Percentiles rank a stretch among this genome's conserved stretches.
phyloP scores from a whole-genome alignment of 2,113 vertebrate species.

The Podiceps cristatus region DNA sequence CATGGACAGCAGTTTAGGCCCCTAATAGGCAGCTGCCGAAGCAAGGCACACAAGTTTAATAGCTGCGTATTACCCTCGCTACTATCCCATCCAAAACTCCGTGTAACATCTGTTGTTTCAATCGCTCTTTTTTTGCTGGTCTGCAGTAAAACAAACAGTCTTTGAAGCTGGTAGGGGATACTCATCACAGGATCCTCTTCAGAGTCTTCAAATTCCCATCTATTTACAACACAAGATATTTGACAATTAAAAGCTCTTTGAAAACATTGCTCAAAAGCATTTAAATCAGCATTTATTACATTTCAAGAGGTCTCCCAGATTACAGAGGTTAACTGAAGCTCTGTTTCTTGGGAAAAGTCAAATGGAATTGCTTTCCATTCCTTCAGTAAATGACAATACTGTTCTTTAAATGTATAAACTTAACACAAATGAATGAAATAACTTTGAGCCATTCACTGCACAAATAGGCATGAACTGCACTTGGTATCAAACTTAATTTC shows the following conservation, averaged over 20 bases:
- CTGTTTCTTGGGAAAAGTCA: background rate
- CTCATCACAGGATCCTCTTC: conserved; percentile 97
- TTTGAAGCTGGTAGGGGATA: conserved; percentile 96
- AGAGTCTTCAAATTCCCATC: conserved; percentile 97
- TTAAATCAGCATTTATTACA: background rate
- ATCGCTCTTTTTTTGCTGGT: conserved; percentile 98
- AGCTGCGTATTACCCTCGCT: conserved; percentile 87
- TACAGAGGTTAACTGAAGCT: background rate
- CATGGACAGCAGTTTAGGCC: background rate
- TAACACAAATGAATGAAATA: background rate
- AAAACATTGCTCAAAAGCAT: background rate
- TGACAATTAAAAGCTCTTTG: background rate
- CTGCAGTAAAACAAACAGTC: conserved; percentile 96
- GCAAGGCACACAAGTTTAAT: background rate
- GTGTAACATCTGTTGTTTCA: conserved; percentile 97
- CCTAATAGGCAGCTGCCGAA: background rate
- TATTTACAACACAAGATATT: conserved; percentile 63
- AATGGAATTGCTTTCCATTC: background rate
- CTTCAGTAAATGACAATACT: background rate
- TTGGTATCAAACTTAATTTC: background rate
- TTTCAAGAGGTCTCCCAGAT: background rate
- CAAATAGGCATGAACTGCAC: background rate
- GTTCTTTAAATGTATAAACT: background rate
- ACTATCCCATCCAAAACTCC: conserved; percentile 99
- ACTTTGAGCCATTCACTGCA: background rate